Percentiles rank a stretch among this genome's conserved stretches.
These are phyloP conservation scores for Sprattus sprattus DNA, from an alignment of 2,113 vertebrate genomes.

Conservation along the genomic window DNA sequence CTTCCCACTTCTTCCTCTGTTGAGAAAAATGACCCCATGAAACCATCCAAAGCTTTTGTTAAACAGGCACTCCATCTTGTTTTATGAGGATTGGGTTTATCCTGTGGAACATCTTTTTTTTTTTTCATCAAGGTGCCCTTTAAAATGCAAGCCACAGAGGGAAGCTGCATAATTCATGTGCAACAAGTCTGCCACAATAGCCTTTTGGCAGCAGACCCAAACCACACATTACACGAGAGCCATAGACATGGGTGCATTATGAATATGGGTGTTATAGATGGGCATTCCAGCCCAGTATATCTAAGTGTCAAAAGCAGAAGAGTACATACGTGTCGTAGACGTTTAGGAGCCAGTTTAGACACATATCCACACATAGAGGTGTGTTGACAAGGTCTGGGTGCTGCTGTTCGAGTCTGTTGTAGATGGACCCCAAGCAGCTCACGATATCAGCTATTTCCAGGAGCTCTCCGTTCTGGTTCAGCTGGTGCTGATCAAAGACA, in stretches of 20 bases:
- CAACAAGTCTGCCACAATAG: neutral
- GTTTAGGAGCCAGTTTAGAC: constrained; percentile 97
- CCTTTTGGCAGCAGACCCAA: neutral
- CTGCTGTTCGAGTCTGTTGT: constrained; percentile 90
- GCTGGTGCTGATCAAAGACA: constrained; percentile 87
- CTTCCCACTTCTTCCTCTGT: constrained; percentile 91
- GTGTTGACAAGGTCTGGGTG: constrained; percentile 91
- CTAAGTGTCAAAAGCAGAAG: neutral
- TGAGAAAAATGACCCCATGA: constrained; percentile 6
- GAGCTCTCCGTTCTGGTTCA: constrained; percentile 87
- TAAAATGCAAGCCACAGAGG: neutral
- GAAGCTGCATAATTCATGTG: neutral
- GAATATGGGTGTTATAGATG: neutral
- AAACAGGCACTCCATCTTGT: neutral
- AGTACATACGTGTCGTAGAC: constrained; percentile 91
- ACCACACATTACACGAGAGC: neutral
- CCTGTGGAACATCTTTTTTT: constrained; percentile 14
- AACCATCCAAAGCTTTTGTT: constrained; percentile 11
- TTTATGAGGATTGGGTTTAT: constrained; percentile 15
- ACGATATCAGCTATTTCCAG: constrained; percentile 87
- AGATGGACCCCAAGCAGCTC: constrained; percentile 87
- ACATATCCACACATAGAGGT: constrained; percentile 93
- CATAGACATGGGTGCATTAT: neutral
- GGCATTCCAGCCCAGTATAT: neutral
- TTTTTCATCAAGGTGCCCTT: constrained; percentile 12